A percentile compares a stretch with the other conserved stretches of the same genome.
Evolutionary conservation across 30 jellyfish, hydroid and myxozoan genomes (phyloP).

Genomic region (Hydractinia echinata): DNA sequence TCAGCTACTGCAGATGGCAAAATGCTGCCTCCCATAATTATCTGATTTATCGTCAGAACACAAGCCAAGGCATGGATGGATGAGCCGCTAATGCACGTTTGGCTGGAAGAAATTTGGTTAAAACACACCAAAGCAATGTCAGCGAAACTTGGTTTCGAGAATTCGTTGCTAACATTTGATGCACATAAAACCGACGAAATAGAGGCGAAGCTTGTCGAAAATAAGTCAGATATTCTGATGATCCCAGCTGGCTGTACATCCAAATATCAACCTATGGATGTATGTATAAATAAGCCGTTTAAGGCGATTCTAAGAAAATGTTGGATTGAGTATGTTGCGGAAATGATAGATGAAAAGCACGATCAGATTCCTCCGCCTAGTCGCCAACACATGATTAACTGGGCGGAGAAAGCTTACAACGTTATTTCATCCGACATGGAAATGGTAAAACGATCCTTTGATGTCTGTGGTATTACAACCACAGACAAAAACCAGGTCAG

Average conservation of each 20-base stretch:
- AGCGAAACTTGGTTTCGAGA: constrained; percentile 2
- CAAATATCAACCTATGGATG: constrained; percentile 4
- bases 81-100: constrained; percentile 12
- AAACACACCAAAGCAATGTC: constrained; percentile 22
- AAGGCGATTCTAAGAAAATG: background rate
- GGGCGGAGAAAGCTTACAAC: background rate
- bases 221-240: too few species aligned
- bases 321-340: background rate
- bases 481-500: background rate
- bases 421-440: background rate
- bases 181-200: too few species aligned
- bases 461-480: background rate
- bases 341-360: constrained; percentile 1
- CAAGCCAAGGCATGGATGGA: constrained; percentile 19
- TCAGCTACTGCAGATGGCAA: background rate
- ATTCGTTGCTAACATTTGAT: too few species aligned
- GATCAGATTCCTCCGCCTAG: background rate
- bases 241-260: background rate
- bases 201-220: too few species aligned
- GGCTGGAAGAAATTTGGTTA: constrained; percentile 28
- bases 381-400: too few species aligned
- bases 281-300: background rate
- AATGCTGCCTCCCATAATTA: background rate
- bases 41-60: background rate
- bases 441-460: background rate